Base-by-base conservation (phyloP, 64 coral and sea anemone genomes). In the Catalaphyllia jardinei region DNA sequence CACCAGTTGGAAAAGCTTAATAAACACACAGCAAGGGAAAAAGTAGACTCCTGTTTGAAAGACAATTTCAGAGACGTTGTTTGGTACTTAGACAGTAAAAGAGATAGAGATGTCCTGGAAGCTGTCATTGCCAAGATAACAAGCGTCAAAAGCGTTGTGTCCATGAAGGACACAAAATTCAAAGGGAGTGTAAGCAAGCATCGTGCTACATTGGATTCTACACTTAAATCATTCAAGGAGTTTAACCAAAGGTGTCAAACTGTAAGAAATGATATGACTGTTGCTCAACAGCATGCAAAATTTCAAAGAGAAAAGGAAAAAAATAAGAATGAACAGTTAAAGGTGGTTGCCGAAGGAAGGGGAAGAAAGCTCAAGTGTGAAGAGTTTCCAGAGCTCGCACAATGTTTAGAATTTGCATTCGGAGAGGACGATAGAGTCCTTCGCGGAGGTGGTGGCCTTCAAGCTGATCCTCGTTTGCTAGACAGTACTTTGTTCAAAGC, bases 401-500 rank as follows among this genome's bases (percentile, higher is more conserved):
- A 30, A 10, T 89, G 27, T 57, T 67, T 90, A 13, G 93, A 94
- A 52, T 94, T 86, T 87, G 88, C 80, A 35, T 94, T 94, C 15
- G 87, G 93, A 4, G 92, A 89, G 35, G 87, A 72, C 27, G 92
- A 94, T 20, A 69, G 92, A 54, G 49, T 94, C 20, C 30, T 89
- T 60, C 87, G 92, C 25, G 87, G 87, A n/a, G 87, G 92, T 55
- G 88, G 88, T 18, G 83, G 88, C 1, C 51, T 90, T 15, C 55
- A 94, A 75, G 88, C 87, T 61, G 87, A 94, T 49, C 93, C 88
- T 55, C 38, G 75, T 19, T 35, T 94, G 16, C 0, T 94, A 0
- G 93, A 94, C 18, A 94, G 88, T 29, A 87, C 24, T 15, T 60
- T 94, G 16, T 94, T 77, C 52, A 89, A 90, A 79, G 93, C 93